Evolutionary conservation across 2,797 vertebrate species (phyloP), one percentile per base, ranked within the genome.

Genomic region (Catamblyrhynchus diadema): DNA sequence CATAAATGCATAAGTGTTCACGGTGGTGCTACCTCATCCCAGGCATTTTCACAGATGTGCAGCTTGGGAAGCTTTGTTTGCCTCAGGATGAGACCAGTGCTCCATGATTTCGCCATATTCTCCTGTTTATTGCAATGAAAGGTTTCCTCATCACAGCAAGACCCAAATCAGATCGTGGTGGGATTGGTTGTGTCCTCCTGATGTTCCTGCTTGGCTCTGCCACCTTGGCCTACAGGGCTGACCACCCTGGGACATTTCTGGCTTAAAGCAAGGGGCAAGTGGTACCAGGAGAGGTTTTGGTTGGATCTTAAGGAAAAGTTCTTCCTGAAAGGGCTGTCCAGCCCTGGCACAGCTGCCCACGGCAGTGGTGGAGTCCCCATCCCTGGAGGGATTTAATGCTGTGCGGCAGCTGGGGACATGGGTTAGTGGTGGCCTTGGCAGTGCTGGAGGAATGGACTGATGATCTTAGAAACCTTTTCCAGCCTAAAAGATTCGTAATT

Each of bases 1-100:
- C 81, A 96, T 97, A 96, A 94, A 94, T 97, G 86, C 72, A 95
- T 42, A 4, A 73, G 84, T 60, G 79, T 57, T 73, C 32, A 7
- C 22, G 1, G 70, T 24, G 61, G 54, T 57, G 91, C 77, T 48
- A 42, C 89, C 91, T 94, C 41, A 74, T 77, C 66, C 53, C 48
- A 60, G 70, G 79, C 74, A 23, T 53, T 92, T 78, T 81, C 92
- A 88, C 81, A 62, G 61, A 84, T 90, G 74, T 33, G 87, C 54
- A 87, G 74, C 78, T 33, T 70, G 81, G 60, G 80, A 48, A 45
- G 41, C 44, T 79, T 70, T 92, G 94, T 86, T 95, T 93, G 67
- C 71, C 35, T 28, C 2, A 1, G 78, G 74, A 11, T 80, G 77
- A 71, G 53, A 64, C 32, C 48, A 3, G 22, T 4, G 30, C 44